Evolutionary conservation across 64 coral and sea anemone species (phyloP).

Genomic region (Catalaphyllia jardinei): DNA sequence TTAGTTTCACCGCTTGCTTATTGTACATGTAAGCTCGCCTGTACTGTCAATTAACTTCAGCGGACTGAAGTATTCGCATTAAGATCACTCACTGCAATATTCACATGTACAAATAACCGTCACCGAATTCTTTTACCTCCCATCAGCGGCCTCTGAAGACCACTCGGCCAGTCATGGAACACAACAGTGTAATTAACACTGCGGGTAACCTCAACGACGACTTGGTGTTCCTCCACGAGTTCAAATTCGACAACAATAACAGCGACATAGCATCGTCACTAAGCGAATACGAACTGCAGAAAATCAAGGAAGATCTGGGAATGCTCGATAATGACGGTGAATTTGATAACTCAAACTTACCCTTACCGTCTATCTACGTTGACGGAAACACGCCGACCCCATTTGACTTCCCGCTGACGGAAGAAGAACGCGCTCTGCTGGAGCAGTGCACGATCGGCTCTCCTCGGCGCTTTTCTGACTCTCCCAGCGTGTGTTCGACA

Average conservation of each 20-base stretch:
- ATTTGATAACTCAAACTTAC: slow-evolving; percentile 35
- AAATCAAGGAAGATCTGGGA: slow-evolving; percentile 86
- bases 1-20: background rate
- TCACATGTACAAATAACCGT: background rate
- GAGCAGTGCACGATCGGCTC: slow-evolving; percentile 83
- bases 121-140: background rate
- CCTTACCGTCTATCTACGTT: slow-evolving; percentile 46
- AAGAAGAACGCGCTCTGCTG: slow-evolving; percentile 73
- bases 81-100: background rate
- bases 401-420: slow-evolving; percentile 82
- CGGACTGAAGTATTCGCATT: background rate
- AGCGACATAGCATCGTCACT: slow-evolving; percentile 37
- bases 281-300: slow-evolving; percentile 70
- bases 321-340: slow-evolving; percentile 63
- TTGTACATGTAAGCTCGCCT: background rate
- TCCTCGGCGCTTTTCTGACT: slow-evolving; percentile 52
- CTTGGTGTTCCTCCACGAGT: background rate
- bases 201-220: slow-evolving; percentile 10
- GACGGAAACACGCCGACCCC: slow-evolving; percentile 50
- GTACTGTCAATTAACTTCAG: background rate
- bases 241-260: slow-evolving; percentile 23
- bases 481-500: slow-evolving; percentile 67
- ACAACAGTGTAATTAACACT: background rate
- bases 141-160: background rate
- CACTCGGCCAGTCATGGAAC: background rate